These are phyloP conservation scores for Anagyrus pseudococci DNA, from an alignment of 2,888 invertebrate species.

Conservation along the genomic window DNA sequence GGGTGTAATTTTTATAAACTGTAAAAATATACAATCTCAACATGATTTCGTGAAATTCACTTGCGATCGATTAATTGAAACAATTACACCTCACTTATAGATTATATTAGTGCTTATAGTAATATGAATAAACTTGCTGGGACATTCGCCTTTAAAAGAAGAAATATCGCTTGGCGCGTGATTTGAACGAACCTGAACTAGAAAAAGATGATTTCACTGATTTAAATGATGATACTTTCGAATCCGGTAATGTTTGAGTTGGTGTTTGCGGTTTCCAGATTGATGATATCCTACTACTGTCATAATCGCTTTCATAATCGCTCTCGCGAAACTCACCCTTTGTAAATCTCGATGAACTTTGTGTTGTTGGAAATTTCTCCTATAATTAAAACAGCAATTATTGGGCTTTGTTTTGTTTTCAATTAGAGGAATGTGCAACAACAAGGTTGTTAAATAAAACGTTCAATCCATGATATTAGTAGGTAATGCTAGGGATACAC, in stretches of 20 bases:
- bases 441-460: too few relatives aligned
- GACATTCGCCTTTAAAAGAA: slow-evolving; percentile 40
- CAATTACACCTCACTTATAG: slow-evolving; percentile 22
- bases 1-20: slow-evolving; percentile 23
- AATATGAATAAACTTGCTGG: slow-evolving; percentile 22
- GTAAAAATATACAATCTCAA: slow-evolving; percentile 32
- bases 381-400: too few relatives aligned
- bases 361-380: slow-evolving; percentile 63
- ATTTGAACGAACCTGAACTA: slow-evolving; percentile 37
- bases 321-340: slow-evolving; percentile 72
- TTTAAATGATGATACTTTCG: slow-evolving; percentile 32
- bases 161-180: slow-evolving; percentile 37
- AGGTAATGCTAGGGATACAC: too few relatives aligned
- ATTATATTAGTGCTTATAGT: slow-evolving; percentile 16
- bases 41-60: not conserved
- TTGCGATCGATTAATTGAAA: too few relatives aligned
- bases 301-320: slow-evolving; percentile 77
- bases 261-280: slow-evolving; percentile 65
- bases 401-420: too few relatives aligned
- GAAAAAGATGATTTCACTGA: slow-evolving; percentile 28
- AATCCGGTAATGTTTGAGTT: slow-evolving; percentile 29
- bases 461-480: too few relatives aligned
- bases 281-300: slow-evolving; percentile 70
- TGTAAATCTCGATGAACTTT: slow-evolving; percentile 72
- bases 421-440: too few relatives aligned